Percentiles rank a stretch among this genome's conserved stretches.
Evolutionary conservation across 2,797 vertebrate species (phyloP).

Genomic region (Spea hammondii): DNA sequence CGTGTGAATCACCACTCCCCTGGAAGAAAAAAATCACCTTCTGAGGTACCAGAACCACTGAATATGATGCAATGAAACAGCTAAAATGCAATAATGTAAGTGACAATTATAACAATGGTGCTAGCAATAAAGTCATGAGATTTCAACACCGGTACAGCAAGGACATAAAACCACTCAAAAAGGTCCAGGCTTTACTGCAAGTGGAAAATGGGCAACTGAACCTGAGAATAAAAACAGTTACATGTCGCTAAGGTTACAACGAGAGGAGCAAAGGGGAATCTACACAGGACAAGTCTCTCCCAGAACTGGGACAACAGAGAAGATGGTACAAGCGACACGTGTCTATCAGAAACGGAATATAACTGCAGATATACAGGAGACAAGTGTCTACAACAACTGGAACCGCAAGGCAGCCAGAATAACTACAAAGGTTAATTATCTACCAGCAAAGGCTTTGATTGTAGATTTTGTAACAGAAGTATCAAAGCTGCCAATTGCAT

Average conservation of each 20-base stretch:
- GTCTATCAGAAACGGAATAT: background rate
- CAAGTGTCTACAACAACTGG: background rate
- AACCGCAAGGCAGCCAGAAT: background rate
- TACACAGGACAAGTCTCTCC: background rate
- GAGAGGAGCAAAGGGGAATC: background rate
- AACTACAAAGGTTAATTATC: background rate
- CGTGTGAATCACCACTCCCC: slow-evolving; percentile 7
- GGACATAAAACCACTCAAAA: background rate
- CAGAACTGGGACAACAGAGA: too few relatives aligned
- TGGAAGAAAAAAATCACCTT: background rate
- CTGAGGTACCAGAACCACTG: slow-evolving; percentile 24
- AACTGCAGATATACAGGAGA: background rate
- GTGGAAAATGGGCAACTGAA: background rate
- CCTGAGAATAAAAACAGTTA: background rate
- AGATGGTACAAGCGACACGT: background rate
- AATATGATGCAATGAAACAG: background rate
- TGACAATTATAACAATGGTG: slow-evolving; percentile 11
- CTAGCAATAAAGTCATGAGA: slow-evolving; percentile 11
- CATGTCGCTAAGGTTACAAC: background rate
- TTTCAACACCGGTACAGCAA: background rate
- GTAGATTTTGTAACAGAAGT: too few relatives aligned
- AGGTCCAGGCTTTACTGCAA: background rate
- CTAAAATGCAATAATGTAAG: slow-evolving; percentile 13
- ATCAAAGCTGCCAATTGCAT: background rate
- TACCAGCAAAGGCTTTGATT: background rate